These are phyloP conservation scores for Ranitomeya variabilis DNA, from an alignment of 2,113 vertebrate species.

Conservation along the genomic window DNA sequence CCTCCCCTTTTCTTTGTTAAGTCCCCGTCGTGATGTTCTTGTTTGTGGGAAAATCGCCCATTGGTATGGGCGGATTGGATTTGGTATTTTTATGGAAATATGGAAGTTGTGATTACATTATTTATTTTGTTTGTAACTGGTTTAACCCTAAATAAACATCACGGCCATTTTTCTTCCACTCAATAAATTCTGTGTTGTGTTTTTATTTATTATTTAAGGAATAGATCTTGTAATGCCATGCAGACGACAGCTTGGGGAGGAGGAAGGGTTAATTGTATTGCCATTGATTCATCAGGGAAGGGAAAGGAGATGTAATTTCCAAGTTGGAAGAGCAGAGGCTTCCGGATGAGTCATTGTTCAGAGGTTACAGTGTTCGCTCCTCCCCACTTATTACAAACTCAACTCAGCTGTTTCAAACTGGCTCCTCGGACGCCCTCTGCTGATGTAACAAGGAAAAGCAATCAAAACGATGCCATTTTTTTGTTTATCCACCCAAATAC, in stretches of 20 bases:
- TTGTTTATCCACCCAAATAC: background rate
- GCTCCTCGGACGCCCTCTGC: conserved; percentile 4
- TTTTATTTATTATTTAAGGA: too few species aligned
- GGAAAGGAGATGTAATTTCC: conserved; percentile 44
- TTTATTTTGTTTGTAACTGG: too few species aligned
- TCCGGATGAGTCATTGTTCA: conserved; percentile 54
- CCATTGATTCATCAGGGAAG: conserved; percentile 51
- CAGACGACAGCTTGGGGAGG: background rate
- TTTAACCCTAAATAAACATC: too few species aligned
- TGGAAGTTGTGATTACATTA: too few species aligned
- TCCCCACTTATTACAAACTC: conserved; percentile 16
- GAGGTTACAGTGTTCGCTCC: conserved; percentile 23
- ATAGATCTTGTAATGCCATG: too few species aligned
- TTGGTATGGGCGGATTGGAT: too few species aligned
- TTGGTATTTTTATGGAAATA: too few species aligned
- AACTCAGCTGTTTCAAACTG: background rate
- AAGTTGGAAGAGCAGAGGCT: conserved; percentile 45
- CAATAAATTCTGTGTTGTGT: too few species aligned
- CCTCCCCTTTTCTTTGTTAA: too few species aligned
- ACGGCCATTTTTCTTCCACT: too few species aligned
- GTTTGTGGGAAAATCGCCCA: too few species aligned
- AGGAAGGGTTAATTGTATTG: conserved; percentile 48
- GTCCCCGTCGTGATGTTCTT: too few species aligned
- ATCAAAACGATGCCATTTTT: background rate
- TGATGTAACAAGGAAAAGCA: background rate